Percentiles rank a stretch among this genome's conserved stretches.
Conservation (phyloP, 2,113 vertebrate genomes). For the Phalacrocorax carbo region DNA sequence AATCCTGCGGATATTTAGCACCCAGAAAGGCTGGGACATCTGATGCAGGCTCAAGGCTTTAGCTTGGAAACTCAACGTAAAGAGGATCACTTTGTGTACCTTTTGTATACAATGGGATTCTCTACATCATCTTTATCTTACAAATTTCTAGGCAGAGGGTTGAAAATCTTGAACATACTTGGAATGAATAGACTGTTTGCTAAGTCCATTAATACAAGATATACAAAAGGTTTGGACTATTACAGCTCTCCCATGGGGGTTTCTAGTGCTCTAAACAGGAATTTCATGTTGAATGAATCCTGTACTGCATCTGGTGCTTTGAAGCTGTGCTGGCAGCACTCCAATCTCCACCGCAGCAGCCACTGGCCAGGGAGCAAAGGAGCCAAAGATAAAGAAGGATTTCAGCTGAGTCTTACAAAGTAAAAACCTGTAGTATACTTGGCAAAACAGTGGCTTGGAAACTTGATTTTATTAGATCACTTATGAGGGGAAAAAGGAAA, state of each 20-base stretch:
- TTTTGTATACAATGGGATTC: not conserved
- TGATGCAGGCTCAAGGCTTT: not conserved
- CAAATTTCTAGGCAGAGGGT: not conserved
- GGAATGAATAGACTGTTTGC: not conserved
- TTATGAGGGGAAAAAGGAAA: not conserved
- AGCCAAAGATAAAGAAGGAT: not conserved
- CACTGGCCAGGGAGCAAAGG: not conserved
- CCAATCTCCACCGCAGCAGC: not conserved
- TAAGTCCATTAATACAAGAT: not conserved
- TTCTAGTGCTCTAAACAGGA: not conserved
- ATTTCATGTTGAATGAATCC: not conserved
- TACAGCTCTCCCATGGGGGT: not conserved
- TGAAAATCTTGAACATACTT: not conserved
- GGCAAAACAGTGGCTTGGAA: not conserved
- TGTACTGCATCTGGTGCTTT: not conserved
- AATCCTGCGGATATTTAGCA: not conserved
- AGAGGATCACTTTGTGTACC: not conserved
- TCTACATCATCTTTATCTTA: not conserved
- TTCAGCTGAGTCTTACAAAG: not conserved
- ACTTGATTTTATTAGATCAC: not conserved
- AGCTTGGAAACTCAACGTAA: not conserved
- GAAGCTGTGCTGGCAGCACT: constrained; percentile 10
- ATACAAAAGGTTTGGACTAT: not conserved
- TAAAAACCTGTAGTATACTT: not conserved
- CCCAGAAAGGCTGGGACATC: not conserved